Conservation (phyloP, 1,140 invertebrate genomes). For the Brachionus paranguensis region DNA sequence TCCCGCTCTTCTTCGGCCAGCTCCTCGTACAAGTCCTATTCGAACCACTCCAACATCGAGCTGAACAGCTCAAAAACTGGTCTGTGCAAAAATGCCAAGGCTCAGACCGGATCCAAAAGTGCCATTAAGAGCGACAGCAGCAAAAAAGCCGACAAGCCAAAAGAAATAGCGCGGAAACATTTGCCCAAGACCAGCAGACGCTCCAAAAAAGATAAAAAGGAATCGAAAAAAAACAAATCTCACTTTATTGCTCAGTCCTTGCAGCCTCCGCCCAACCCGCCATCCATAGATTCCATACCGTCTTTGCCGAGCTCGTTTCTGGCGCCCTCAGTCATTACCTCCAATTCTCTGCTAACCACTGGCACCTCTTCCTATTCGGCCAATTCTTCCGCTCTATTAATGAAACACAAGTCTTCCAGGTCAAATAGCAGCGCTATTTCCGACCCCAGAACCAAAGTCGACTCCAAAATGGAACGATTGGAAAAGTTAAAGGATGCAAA, state of each 20-base stretch:
- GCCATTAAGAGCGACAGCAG: background rate
- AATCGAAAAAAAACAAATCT: slow-evolving; percentile 13
- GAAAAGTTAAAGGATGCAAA: background rate
- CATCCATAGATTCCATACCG: slow-evolving; percentile 22
- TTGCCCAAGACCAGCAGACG: background rate
- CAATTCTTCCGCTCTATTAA: background rate
- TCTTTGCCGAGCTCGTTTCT: slow-evolving; percentile 19
- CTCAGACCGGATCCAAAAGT: background rate
- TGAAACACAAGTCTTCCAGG: slow-evolving; percentile 2
- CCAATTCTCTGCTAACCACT: background rate
- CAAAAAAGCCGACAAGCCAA: background rate
- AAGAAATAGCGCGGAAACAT: background rate
- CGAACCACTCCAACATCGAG: background rate
- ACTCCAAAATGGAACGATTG: slow-evolving; percentile 18
- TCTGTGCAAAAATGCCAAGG: background rate
- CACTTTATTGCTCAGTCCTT: background rate
- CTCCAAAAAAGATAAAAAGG: slow-evolving; percentile 3
- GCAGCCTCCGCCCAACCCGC: background rate
- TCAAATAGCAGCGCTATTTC: background rate
- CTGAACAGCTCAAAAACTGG: slow-evolving; percentile 14
- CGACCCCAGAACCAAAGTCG: background rate
- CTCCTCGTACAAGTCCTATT: background rate
- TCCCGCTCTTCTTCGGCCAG: slow-evolving; percentile 2
- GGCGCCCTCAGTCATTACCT: background rate
- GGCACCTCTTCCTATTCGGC: slow-evolving; percentile 22